phyloP scores from a whole-genome alignment of 1,140 invertebrate genomes.

The Musca domestica region DNA sequence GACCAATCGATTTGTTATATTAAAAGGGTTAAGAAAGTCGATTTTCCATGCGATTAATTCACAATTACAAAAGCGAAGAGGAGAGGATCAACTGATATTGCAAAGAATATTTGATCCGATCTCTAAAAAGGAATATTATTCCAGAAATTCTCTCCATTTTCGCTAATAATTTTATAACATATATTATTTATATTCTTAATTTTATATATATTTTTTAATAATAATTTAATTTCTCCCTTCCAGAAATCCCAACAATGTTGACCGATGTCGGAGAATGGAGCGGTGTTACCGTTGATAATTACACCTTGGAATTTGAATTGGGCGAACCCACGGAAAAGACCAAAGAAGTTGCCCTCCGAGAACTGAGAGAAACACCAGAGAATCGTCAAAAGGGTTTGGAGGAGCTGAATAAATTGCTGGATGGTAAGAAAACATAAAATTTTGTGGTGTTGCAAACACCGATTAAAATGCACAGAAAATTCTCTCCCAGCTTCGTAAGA shows the following conservation, averaged over 20 bases:
- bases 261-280: conserved; percentile 67
- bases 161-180: no score
- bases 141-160: no score
- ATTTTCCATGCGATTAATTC: no score
- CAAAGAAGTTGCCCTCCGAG: conserved; percentile 68
- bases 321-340: conserved; percentile 61
- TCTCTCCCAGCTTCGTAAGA: no score
- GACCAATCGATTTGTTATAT: no score
- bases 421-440: conserved; percentile 63
- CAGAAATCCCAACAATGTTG: conserved; percentile 67
- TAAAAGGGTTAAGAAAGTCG: no score
- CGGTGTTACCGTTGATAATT: conserved; percentile 66
- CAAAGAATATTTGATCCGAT: no score
- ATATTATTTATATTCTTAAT: background rate
- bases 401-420: conserved; percentile 64
- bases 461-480: no score
- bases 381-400: conserved; percentile 61
- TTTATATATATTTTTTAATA: conserved; percentile 17
- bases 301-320: conserved; percentile 67
- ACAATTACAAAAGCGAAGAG: no score
- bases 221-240: conserved; percentile 49
- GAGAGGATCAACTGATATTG: no score
- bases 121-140: no score
- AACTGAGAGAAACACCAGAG: conserved; percentile 72
- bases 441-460: no score